These are phyloP conservation scores for Taeniopygia guttata DNA, from an alignment of 2,797 vertebrate species.

Conservation along the genomic window DNA sequence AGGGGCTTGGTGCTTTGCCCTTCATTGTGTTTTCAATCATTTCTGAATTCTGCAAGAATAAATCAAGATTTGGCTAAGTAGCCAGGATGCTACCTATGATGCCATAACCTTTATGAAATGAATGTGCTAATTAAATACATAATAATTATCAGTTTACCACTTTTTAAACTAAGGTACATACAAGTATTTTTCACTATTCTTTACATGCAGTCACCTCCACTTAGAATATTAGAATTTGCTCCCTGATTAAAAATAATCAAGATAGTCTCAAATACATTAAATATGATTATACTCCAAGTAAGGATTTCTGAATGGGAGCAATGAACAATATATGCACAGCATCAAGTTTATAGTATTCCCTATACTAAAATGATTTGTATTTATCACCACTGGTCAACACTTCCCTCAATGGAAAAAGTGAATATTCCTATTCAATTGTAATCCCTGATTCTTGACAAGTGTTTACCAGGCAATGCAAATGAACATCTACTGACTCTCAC, in stretches of 20 bases:
- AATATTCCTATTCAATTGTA: neutral
- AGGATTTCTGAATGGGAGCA: neutral
- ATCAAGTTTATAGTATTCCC: neutral
- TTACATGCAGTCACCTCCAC: neutral
- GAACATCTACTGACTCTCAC: neutral
- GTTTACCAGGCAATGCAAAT: neutral
- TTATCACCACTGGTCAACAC: neutral
- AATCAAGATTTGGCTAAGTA: neutral
- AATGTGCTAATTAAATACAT: neutral
- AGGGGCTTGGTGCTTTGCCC: neutral
- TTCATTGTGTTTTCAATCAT: neutral
- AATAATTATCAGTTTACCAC: neutral
- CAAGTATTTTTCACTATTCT: neutral
- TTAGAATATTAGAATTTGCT: neutral
- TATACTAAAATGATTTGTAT: neutral
- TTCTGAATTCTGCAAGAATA: neutral
- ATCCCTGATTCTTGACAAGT: neutral
- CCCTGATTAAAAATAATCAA: neutral
- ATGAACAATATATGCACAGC: rapidly evolving
- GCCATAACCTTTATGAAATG: neutral
- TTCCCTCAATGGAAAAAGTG: neutral
- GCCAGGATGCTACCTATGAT: neutral
- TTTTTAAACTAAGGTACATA: neutral
- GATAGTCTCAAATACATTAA: neutral
- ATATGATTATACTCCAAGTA: neutral